Conservation (phyloP, 2,888 invertebrate species). For the Agrochola lychnidis region DNA sequence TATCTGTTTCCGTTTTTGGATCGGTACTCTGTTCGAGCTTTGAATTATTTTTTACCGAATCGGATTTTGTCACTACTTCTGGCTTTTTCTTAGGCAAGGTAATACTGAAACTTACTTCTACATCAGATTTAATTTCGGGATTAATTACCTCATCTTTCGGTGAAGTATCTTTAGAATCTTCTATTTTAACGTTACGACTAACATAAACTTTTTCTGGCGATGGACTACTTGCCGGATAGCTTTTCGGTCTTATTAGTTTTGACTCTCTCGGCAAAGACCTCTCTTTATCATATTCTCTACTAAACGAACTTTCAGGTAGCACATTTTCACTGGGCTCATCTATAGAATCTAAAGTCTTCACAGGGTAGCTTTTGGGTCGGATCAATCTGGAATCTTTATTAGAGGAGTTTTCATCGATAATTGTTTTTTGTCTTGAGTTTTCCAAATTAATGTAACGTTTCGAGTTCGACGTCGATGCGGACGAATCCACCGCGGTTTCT, state of each 20-base stretch:
- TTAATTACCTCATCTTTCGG: constrained; percentile 69
- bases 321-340: constrained; percentile 75
- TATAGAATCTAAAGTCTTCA: constrained; percentile 80
- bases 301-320: constrained; percentile 69
- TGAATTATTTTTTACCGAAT: constrained; percentile 67
- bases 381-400: constrained; percentile 85
- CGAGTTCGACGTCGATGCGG: constrained; percentile 66
- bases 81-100: constrained; percentile 84
- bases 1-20: constrained; percentile 65
- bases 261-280: constrained; percentile 80
- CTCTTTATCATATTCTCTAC: constrained; percentile 75
- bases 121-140: constrained; percentile 78
- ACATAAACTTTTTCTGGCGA: constrained; percentile 85
- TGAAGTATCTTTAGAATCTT: constrained; percentile 72
- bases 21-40: constrained; percentile 57
- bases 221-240: constrained; percentile 90
- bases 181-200: constrained; percentile 76
- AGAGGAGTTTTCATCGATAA: constrained; percentile 73
- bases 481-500: constrained; percentile 81
- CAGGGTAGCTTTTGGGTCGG: constrained; percentile 91
- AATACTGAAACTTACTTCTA: constrained; percentile 88
- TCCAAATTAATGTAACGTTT: constrained; percentile 66
- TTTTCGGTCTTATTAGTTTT: constrained; percentile 90
- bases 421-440: constrained; percentile 70
- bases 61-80: constrained; percentile 68